phyloP scores from a whole-genome alignment of 2,797 vertebrate species.

The Lutjanus campechanus region DNA sequence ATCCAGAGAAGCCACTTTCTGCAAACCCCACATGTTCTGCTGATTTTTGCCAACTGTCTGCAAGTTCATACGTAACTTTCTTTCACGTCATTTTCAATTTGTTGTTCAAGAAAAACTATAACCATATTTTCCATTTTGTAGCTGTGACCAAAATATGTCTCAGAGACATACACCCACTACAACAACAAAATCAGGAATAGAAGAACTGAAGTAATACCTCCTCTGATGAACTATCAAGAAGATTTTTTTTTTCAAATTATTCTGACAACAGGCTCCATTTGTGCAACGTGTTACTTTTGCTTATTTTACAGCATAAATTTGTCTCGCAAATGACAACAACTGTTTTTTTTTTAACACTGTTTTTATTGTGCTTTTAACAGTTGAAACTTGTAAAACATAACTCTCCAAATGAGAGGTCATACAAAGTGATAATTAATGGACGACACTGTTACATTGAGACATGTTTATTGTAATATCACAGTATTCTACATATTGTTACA shows the following conservation, averaged over 20 bases:
- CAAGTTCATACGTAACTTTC: conserved; percentile 10
- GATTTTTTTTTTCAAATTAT: background rate
- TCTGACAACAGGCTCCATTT: background rate
- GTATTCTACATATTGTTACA: no score
- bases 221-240: background rate
- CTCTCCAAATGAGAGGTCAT: no score
- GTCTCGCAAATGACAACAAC: no score
- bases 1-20: conserved; percentile 76
- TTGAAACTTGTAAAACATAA: no score
- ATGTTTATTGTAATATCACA: no score
- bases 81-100: conserved; percentile 49
- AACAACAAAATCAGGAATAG: background rate
- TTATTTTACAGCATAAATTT: background rate
- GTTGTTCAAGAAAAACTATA: background rate
- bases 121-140: background rate
- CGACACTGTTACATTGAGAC: no score
- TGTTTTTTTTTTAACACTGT: no score
- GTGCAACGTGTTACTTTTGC: background rate
- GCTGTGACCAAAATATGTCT: background rate
- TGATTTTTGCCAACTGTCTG: background rate
- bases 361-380: no score
- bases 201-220: background rate
- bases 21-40: conserved; percentile 49
- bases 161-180: background rate
- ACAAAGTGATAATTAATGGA: no score